Conservation (phyloP, 2,888 invertebrate genomes). For the Trachelus iudaicus region DNA sequence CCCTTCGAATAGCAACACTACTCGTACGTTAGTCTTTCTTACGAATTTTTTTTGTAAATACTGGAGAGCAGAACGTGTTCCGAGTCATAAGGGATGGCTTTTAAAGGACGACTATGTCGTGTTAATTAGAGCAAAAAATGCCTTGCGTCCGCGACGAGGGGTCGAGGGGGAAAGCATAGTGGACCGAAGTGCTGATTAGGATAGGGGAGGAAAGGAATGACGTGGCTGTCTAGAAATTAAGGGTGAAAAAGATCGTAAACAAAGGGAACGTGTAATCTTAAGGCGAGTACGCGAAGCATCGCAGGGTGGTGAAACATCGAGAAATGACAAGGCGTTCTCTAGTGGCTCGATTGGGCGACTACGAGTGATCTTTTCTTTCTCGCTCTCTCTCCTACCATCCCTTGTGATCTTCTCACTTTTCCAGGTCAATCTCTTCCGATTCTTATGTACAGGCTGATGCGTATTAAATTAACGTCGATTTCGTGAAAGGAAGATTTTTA, state of each 20-base stretch:
- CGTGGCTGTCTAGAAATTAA: neutral
- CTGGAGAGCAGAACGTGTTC: no score
- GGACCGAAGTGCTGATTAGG: conserved; percentile 7
- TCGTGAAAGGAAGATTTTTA: neutral
- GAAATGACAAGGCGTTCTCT: no score
- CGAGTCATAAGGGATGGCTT: conserved; percentile 1
- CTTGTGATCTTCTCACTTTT: neutral
- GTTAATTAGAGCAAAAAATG: conserved; percentile 31
- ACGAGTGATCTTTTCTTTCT: neutral
- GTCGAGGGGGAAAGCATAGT: neutral
- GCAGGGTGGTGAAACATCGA: no score
- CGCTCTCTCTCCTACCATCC: neutral
- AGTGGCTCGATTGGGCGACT: no score
- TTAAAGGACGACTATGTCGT: conserved; percentile 15
- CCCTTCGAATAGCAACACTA: neutral
- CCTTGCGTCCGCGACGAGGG: neutral
- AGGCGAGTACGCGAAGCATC: neutral
- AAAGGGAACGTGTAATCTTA: neutral
- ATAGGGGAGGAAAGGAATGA: neutral
- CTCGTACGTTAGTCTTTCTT: neutral
- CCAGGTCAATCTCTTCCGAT: neutral
- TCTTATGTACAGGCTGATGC: neutral
- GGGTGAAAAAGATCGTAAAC: neutral
- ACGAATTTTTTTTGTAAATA: neutral
- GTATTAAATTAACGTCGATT: neutral